Evolutionary conservation across 2,888 invertebrate genomes (phyloP).

Genomic region (Brachynemurus nebulosus): DNA sequence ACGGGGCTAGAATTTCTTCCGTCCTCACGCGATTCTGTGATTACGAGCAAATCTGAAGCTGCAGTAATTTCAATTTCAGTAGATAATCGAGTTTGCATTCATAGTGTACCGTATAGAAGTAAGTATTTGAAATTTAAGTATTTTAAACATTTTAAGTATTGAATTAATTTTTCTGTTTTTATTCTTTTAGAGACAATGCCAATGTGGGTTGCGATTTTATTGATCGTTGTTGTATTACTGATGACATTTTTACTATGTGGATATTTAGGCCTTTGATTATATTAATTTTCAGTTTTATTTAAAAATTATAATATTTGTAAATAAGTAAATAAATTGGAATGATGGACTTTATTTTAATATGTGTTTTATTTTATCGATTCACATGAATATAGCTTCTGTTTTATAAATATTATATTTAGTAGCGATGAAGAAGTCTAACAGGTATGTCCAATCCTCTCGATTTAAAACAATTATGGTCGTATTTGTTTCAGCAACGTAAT

Average conservation of each 20-base stretch:
- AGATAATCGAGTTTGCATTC: slow-evolving; percentile 85
- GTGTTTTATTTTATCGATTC: too few species aligned
- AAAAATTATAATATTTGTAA: background rate
- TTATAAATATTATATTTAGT: slow-evolving; percentile 13
- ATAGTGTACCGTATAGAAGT: slow-evolving; percentile 71
- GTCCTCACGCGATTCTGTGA: slow-evolving; percentile 47
- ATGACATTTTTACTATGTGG: slow-evolving; percentile 71
- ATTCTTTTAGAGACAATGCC: slow-evolving; percentile 60
- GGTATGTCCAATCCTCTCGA: slow-evolving; percentile 15
- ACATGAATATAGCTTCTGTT: slow-evolving; percentile 1
- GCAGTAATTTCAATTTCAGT: slow-evolving; percentile 91
- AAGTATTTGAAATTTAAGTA: too few species aligned
- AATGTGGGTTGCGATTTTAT: slow-evolving; percentile 62
- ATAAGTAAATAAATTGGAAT: background rate
- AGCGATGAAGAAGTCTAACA: slow-evolving; percentile 18
- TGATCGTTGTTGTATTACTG: slow-evolving; percentile 62
- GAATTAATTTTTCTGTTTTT: slow-evolving; percentile 12
- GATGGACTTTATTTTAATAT: too few species aligned
- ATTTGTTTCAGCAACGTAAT: slow-evolving; percentile 18
- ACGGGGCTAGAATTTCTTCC: slow-evolving; percentile 92
- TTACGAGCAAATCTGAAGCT: slow-evolving; percentile 63
- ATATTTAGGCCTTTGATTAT: slow-evolving; percentile 59
- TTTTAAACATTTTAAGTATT: background rate
- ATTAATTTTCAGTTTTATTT: slow-evolving; percentile 10
- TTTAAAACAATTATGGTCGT: slow-evolving; percentile 15